Base-by-base conservation (phyloP, 2,888 invertebrate species). In the Andrena marginata region DNA sequence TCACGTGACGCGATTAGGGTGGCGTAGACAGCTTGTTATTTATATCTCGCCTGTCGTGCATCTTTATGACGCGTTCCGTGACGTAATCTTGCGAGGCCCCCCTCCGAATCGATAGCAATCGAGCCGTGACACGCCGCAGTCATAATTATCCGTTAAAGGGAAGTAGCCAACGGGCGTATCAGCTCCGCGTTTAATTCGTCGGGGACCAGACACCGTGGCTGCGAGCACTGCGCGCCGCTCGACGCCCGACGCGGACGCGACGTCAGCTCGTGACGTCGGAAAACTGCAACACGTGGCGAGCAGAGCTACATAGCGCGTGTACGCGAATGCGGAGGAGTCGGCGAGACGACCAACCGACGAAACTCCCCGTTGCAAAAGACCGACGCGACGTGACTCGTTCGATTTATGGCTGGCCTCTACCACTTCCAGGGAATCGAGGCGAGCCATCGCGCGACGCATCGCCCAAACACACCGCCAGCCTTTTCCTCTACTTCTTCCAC, bases 371-470 rank as follows among this genome's bases (percentile, higher is more conserved):
- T 20, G 48, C 31, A 3, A 56, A 48, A 8, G 23, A 13, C 42
- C 42, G 13, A 4, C 3, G 48, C 48, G 23, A 42, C 13, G 56
- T 64, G 63, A 81, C 72, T 82, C 31, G 82, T 49, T 63, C 82
- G 77, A 89, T 89, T 88, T 89, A 89, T 88, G 72, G 79, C 78
- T 42, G 16, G 42, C 42, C 31, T 64, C 23, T 16, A 26, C 0
- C 20, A 42, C 6, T 13, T 13, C 26, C 20, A 62, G 51, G 26
- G 35, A 26, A 23, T 6, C 51, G 26, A 26, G 29, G 7, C 35
- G 33, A 65, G 5, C 8, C 23, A 26, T 20, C 48, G 31, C 54
- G 29, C 68, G 35, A 62, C 35, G 62, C 23, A n/a, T 42, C 48
- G 31, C 54, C 42, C 68, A 35, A 62, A 26, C 54, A n/a, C 42